Conservation (phyloP, 2,113 vertebrate species). For the Xenopus tropicalis region DNA sequence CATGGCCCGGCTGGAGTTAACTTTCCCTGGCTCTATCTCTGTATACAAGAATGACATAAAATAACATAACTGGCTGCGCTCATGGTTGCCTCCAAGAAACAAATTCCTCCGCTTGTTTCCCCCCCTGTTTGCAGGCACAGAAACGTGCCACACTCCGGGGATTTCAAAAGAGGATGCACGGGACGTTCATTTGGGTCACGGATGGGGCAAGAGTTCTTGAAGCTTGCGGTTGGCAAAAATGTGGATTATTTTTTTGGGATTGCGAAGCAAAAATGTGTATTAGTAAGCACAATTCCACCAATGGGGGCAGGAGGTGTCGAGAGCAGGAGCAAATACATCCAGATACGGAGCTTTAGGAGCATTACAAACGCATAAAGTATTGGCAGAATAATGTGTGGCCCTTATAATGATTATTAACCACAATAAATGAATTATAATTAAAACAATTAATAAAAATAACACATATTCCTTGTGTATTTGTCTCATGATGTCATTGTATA, state of each 20-base stretch:
- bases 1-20: neutral
- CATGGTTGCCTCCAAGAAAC: constrained; percentile 30
- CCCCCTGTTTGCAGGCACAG: constrained; percentile 51
- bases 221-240: constrained; percentile 56
- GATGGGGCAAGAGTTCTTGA: constrained; percentile 58
- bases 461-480: no score
- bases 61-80: constrained; percentile 37
- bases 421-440: neutral
- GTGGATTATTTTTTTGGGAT: constrained; percentile 62
- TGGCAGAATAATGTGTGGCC: no score
- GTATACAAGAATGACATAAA: constrained; percentile 43
- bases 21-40: neutral
- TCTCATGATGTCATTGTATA: no score
- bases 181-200: constrained; percentile 48
- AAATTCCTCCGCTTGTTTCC: constrained; percentile 48
- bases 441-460: neutral
- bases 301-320: constrained; percentile 43
- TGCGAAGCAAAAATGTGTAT: constrained; percentile 59
- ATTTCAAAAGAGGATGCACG: constrained; percentile 25
- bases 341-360: neutral
- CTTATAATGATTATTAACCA: neutral
- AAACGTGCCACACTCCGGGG: constrained; percentile 49
- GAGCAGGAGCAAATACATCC: constrained; percentile 47
- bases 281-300: constrained; percentile 57
- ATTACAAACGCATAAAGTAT: no score